Base-by-base conservation (phyloP, 2,888 invertebrate genomes). In the Torymus auratus region DNA sequence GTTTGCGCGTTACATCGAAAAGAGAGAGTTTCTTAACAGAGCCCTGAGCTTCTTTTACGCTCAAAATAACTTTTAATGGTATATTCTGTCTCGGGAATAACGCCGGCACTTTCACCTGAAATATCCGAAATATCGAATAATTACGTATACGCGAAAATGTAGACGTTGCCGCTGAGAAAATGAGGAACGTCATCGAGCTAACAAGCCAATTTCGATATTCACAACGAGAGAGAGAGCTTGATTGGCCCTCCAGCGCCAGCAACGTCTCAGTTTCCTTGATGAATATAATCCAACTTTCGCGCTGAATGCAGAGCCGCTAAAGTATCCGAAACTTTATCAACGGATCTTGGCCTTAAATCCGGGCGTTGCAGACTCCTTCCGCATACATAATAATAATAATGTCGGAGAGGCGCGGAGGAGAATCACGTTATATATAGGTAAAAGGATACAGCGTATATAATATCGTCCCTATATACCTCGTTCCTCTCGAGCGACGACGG, bases 271-370 rank as follows among this genome's bases (percentile, higher is more conserved):
- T 71, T 52, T 20, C 20, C 13, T 55, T 17, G 7, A 41, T 41
- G 41, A 41, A n/a, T 41, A 58, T 52, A 65, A 41, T 74, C 64
- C 41, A 65, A 74, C 74, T 74, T 65, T 55, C 15, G 15, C 64
- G 15, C 65, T 74, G 74, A 74, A 65, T 50, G 50, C 60, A 69
- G 23, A 15, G 41, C 41, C 41, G 7, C 41, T 41, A 70, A 55
- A 28, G n/a, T 14, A 55, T 55, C 15, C 15, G 50, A 62, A 72
- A 72, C 61, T 61, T 72, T 41, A 41, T 41, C 41, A 41, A 41
- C 41, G 41, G 41, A 41, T 41, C 7, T 41, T 1, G 7, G 7
- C 41, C 7, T 1, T 41, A 41, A 7, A 5, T 41, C 41, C 7
- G 7, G 7, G 41, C 5, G 41, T 41, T 1, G 41, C 7, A 7